Percentiles rank a stretch among this genome's conserved stretches.
Conservation (phyloP, 92 coral and sea anemone genomes). For the Zoanthus sansibaricus region DNA sequence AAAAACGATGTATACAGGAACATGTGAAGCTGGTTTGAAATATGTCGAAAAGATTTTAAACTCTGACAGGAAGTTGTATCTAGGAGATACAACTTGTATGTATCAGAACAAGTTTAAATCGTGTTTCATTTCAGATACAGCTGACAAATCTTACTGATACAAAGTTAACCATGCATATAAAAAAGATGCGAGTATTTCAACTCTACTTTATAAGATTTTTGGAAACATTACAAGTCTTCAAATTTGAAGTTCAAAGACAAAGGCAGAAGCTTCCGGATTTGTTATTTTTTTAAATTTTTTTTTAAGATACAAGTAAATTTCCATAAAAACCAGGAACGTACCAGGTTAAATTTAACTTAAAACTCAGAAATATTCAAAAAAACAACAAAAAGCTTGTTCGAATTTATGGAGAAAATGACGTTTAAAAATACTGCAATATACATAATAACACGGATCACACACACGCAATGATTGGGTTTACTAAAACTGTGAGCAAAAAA, state of each 20-base stretch:
- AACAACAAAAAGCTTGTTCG: slow-evolving; percentile 1
- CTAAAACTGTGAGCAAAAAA: background rate
- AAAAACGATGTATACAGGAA: background rate
- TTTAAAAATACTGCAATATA: slow-evolving; percentile 15
- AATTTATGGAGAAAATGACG: slow-evolving; percentile 40
- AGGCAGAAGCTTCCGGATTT: slow-evolving; percentile 5
- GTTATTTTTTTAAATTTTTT: background rate
- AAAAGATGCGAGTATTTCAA: background rate
- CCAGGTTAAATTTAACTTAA: background rate
- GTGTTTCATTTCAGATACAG: background rate
- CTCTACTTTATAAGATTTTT: background rate
- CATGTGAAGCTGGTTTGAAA: too few species aligned
- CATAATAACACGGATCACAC: slow-evolving; percentile 5
- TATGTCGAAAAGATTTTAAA: too few species aligned
- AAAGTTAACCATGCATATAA: slow-evolving; percentile 38
- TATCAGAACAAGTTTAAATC: background rate
- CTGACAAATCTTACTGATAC: slow-evolving; percentile 18
- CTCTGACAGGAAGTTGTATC: slow-evolving; percentile 9
- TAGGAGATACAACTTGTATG: background rate
- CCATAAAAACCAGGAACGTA: background rate
- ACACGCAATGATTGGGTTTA: slow-evolving; percentile 23
- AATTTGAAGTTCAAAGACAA: background rate
- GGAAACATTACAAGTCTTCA: slow-evolving; percentile 45
- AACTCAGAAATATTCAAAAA: background rate
- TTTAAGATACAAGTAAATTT: background rate